phyloP scores from a whole-genome alignment of 2,797 vertebrate species.

The Helarctos malayanus region DNA sequence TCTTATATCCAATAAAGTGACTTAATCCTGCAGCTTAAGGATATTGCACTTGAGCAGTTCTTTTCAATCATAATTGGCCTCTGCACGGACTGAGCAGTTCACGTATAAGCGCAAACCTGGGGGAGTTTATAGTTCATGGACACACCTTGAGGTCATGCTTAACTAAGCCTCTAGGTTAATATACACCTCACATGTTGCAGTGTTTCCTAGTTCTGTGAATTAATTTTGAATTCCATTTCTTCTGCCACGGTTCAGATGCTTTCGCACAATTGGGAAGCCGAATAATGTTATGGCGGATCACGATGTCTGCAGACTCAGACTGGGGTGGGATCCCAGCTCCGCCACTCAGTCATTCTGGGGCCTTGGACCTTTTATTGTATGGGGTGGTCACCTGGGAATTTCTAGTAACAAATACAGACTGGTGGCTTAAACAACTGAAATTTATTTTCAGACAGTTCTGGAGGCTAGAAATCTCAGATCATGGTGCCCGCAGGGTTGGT shows the following conservation, averaged over 20 bases:
- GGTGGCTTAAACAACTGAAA: neutral
- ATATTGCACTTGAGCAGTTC: neutral
- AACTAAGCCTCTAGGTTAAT: conserved; percentile 23
- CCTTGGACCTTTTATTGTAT: neutral
- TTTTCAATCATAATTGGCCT: neutral
- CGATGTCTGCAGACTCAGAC: neutral
- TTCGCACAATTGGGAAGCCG: neutral
- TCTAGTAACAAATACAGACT: neutral
- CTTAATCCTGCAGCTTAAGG: neutral
- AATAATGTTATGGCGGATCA: neutral
- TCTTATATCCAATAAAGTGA: neutral
- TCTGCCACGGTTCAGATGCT: neutral
- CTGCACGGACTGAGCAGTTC: neutral
- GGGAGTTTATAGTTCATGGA: neutral
- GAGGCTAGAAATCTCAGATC: neutral
- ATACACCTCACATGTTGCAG: neutral
- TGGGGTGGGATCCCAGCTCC: neutral
- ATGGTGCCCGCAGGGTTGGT: no score
- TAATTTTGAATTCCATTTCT: neutral
- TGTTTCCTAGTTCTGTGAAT: neutral
- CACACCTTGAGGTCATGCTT: neutral
- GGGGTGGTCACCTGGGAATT: neutral
- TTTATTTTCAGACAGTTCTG: neutral
- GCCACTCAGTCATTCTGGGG: neutral
- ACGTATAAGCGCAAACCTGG: neutral